A percentile compares a stretch with the other conserved stretches of the same genome.
phyloP scores from a whole-genome alignment of 2,888 invertebrate species.

The Amphimallon solstitiale region DNA sequence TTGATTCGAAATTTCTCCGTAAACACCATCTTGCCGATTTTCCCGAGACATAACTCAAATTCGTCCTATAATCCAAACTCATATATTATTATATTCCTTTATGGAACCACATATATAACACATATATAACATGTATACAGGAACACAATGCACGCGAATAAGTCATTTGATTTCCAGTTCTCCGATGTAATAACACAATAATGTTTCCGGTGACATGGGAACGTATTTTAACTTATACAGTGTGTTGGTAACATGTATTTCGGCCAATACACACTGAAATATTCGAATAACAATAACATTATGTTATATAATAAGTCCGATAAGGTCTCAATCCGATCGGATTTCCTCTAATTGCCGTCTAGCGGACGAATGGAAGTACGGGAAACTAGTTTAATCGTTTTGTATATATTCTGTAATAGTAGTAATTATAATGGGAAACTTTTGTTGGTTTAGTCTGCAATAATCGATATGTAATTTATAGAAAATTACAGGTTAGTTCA shows the following conservation, averaged over 20 bases:
- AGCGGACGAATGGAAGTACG: neutral
- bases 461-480: slow-evolving; percentile 26
- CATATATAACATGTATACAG: neutral
- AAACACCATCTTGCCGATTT: neutral
- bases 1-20: too few relatives aligned
- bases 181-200: slow-evolving; percentile 17
- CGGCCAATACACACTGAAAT: neutral
- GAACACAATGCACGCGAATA: slow-evolving; percentile 25
- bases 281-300: slow-evolving; percentile 22
- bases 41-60: slow-evolving; percentile 4
- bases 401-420: neutral
- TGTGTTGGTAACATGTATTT: neutral
- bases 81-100: slow-evolving; percentile 10
- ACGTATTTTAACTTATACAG: slow-evolving; percentile 8
- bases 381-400: slow-evolving; percentile 3
- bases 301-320: slow-evolving; percentile 2
- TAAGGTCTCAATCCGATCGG: neutral
- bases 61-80: neutral
- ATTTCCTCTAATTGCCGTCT: slow-evolving; percentile 20
- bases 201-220: slow-evolving; percentile 23
- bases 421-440: slow-evolving; percentile 18
- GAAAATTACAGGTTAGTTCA: slow-evolving; percentile 9
- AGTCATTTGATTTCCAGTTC: slow-evolving; percentile 27
- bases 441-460: slow-evolving; percentile 10
- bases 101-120: neutral